Percentiles rank a stretch among this genome's conserved stretches.
phyloP scores from a whole-genome alignment of 2,888 invertebrate species.

The Trisateles emortualis region DNA sequence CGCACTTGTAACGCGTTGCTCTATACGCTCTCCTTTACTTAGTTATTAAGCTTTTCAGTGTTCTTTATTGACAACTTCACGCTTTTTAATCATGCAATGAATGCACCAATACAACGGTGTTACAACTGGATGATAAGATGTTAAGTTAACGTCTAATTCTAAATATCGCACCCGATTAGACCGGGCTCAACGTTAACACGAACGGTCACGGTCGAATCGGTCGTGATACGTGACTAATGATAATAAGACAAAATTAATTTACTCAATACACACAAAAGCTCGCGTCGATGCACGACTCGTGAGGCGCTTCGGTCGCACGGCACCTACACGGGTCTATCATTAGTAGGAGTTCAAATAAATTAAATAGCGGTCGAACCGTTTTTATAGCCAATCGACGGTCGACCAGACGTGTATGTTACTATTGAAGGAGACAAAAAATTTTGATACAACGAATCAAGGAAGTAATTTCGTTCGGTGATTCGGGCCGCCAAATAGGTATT shows the following conservation, averaged over 20 bases:
- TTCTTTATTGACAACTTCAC: constrained; percentile 5
- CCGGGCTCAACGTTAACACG: constrained; percentile 31
- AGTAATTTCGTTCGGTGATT: constrained; percentile 4
- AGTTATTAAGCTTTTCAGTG: constrained; percentile 2
- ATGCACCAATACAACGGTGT: constrained; percentile 15
- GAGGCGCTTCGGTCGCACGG: constrained; percentile 41
- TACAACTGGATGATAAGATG: constrained; percentile 5
- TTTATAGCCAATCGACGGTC: constrained; percentile 16
- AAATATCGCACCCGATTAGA: constrained; percentile 13
- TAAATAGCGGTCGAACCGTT: constrained; percentile 9
- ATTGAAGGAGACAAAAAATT: constrained; percentile 7
- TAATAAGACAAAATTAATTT: constrained; percentile 24
- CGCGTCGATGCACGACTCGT: constrained; percentile 32
- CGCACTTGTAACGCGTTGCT: constrained; percentile 39
- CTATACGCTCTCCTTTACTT: not conserved
- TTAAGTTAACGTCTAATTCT: constrained; percentile 5
- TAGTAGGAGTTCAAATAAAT: constrained; percentile 6
- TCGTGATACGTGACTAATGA: constrained; percentile 8
- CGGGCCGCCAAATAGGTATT: constrained; percentile 2
- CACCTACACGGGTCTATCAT: constrained; percentile 28
- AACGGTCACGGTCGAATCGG: constrained; percentile 15
- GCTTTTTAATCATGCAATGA: constrained; percentile 12
- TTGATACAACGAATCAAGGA: constrained; percentile 3
- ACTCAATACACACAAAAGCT: constrained; percentile 36
- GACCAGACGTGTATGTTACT: constrained; percentile 5